Evolutionary conservation across 2,888 invertebrate species (phyloP).

Genomic region (Chouioia cunea): DNA sequence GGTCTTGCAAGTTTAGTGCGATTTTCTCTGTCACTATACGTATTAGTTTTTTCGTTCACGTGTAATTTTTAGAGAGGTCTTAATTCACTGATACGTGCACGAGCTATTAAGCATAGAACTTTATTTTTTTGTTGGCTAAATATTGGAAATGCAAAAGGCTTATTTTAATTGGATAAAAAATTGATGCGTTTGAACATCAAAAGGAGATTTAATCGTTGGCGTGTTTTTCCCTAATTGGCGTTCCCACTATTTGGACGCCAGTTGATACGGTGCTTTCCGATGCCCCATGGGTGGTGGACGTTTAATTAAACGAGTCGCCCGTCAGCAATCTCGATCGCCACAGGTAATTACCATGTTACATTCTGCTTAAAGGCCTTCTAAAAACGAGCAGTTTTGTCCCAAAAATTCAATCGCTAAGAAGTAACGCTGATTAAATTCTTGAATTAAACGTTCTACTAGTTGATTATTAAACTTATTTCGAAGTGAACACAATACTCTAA

Average conservation of each 20-base stretch:
- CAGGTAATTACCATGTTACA: slow-evolving; percentile 4
- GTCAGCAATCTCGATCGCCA: not conserved
- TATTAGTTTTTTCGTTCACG: not conserved
- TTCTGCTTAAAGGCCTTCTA: too few species aligned
- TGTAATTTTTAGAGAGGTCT: not conserved
- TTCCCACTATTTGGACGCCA: too few species aligned
- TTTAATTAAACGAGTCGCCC: slow-evolving; percentile 3
- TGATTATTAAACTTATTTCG: too few species aligned
- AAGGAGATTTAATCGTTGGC: too few species aligned
- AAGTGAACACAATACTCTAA: too few species aligned
- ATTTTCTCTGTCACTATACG: not conserved
- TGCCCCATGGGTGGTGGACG: not conserved
- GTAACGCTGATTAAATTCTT: too few species aligned
- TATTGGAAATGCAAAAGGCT: not conserved
- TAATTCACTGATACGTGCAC: too few species aligned
- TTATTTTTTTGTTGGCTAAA: not conserved
- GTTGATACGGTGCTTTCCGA: not conserved
- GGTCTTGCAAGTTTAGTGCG: not conserved
- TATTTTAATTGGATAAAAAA: not conserved
- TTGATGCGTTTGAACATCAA: not conserved
- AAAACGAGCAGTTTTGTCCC: too few species aligned
- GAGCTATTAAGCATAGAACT: too few species aligned
- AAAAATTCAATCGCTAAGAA: too few species aligned
- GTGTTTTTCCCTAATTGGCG: too few species aligned
- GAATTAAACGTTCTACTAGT: too few species aligned